Evolutionary conservation across 2,113 vertebrate genomes (phyloP), one percentile per base, ranked within the genome.

Genomic region (Pholis gunnellus): DNA sequence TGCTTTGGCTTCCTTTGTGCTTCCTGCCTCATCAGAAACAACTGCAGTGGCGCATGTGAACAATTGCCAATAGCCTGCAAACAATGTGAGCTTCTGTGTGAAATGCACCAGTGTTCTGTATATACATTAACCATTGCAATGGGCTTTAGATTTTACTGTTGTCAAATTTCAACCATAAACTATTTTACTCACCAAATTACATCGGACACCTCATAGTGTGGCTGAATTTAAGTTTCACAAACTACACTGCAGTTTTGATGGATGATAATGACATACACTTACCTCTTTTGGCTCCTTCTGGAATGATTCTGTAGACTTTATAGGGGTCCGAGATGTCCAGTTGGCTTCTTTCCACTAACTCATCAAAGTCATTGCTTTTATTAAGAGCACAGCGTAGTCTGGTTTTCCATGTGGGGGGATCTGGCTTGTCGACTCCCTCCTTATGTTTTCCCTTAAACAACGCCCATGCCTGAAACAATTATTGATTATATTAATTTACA

Each of bases 291-390:
- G 96, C 96, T 79, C 96, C 97, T 91, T 99, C 98, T 4, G 98
- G 98, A 52, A 99, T 97, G 79, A 99, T 99, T 93, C 96, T 96
- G 95, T 99, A 99, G 40, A 99, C 98, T 95, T 99, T 99, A 91
- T 99, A 99, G 0, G 98, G 98, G 78, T 99, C 98, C 7, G 98
- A 99, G 88, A 99, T 99, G 91, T 99, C 98, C 94, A 99, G 94
- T 81, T 99, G 98, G 89, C 98, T 99, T 87, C 96, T 95, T 15
- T 97, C 97, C 48, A 99, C 97, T 71, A 99, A 88, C 74, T 99
- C 98, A 91, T 99, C 97, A 82, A 99, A 99, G 94, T 99, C 98
- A 36, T 99, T 99, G 94, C 98, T 99, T 90, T 99, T 99, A 94
- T 99, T 99, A 82, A 99, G 95, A 87, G 98, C 98, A 84, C 98